Base-by-base conservation (phyloP, 2,888 invertebrate genomes). In the Spisula solida region DNA sequence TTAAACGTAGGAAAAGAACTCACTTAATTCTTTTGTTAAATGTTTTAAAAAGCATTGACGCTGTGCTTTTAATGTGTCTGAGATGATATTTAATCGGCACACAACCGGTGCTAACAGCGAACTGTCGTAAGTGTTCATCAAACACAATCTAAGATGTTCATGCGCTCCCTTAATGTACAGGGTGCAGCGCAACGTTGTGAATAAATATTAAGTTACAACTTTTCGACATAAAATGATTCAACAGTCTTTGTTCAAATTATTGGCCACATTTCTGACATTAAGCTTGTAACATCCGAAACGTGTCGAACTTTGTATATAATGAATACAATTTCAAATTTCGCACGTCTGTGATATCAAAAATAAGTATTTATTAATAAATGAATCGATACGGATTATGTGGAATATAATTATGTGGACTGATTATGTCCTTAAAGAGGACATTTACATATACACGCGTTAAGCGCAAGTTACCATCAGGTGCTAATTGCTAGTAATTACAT, bases 61-160 rank as follows among this genome's bases (percentile, higher is more conserved):
- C 48, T 87, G 87, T 82, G 83, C 87, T 82, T 87, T 87, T 87
- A 29, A 82, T 25, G 82, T n/a, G 79, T 18, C 25, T n/a, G 31
- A 29, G 51, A 48, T 25, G 51, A 31, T 41, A 55, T 85, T 85
- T 78, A 85, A 85, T 55, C 55, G 18, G 56, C 41, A 25, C n/a
- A 85, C 85, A 85, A 85, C 34, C 78, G 56, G 79, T 31, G 55
- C 79, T 79, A 79, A 31, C 20, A 56, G 25, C 20, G n/a, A 20
- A 31, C 55, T n/a, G 31, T 48, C 20, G 0, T 55, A 55, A 85
- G 85, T 55, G 79, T 20, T 55, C 34, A 41, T 34, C 85, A 79
- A 85, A 85, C 25, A 79, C 16, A 51, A 29, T 25, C n/a, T 80
- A n/a, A 47, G 14, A 29, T 81, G 20, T 55, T 31, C 29, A 16